These are phyloP conservation scores for Thomomys bottae DNA, from an alignment of 2,113 vertebrate genomes.

Conservation along the genomic window DNA sequence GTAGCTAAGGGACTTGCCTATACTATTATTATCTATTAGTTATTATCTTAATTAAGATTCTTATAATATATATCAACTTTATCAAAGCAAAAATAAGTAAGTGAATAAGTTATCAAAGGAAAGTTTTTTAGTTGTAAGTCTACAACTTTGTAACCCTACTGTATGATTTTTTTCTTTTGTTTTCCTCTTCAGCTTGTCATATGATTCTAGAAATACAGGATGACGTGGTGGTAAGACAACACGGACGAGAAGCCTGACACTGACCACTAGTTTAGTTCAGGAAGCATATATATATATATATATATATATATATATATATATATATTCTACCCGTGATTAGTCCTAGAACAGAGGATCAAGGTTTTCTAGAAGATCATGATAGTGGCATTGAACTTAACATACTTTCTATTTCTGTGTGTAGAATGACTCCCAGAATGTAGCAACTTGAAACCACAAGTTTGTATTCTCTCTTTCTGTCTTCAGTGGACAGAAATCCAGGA, in stretches of 20 bases:
- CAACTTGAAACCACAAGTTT: not conserved
- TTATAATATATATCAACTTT: not conserved
- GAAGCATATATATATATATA: not conserved
- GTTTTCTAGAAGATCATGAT: not conserved
- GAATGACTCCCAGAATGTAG: not conserved
- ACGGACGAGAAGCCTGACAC: not conserved
- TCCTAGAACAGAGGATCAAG: not conserved
- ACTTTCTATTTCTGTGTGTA: not conserved
- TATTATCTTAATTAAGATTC: slow-evolving; percentile 5
- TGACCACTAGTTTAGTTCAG: not conserved
- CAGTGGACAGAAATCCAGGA: not conserved
- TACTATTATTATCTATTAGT: not conserved
- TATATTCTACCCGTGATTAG: too few species aligned
- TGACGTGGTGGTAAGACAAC: not conserved
- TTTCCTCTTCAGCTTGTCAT: not conserved
- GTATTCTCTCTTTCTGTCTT: not conserved
- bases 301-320: too few species aligned
- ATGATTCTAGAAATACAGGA: not conserved
- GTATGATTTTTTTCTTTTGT: not conserved
- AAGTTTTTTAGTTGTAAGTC: not conserved
- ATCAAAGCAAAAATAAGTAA: not conserved
- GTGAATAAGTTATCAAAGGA: not conserved
- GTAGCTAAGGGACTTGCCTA: not conserved
- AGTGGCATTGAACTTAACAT: not conserved
- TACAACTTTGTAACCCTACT: not conserved